Evolutionary conservation across 2,797 vertebrate genomes (phyloP), one percentile per base, ranked within the genome.

Genomic region (Adelosebastes latens): DNA sequence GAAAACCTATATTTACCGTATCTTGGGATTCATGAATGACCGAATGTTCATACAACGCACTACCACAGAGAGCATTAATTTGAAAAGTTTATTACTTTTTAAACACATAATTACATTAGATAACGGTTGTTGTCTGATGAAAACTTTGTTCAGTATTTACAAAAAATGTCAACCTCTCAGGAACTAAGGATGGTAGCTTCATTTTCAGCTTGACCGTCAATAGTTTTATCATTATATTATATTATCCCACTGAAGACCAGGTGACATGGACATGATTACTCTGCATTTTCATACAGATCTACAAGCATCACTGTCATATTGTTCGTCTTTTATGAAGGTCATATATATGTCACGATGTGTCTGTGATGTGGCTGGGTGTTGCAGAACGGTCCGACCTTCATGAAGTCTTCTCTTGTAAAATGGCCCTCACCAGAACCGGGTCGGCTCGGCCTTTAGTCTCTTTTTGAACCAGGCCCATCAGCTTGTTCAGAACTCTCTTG

Each of bases 401-500:
- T 0, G 83, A 95, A 24, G 96, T 94, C 93, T 96, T 96, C 89
- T 96, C 94, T 91, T 97, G 94, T 64, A 99, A 79, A 69, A 98
- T 94, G 1, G 93, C 79, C 87, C 94, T 97, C 81, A 99, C 96
- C 77, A 94, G 79, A 8, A 94, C 88, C 0, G 98, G 97, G 60
- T 97, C 97, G 0, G 97, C 96, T 72, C 97, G 93, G 31, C 95
- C 96, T 80, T 95, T 95, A 20, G 97, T 97, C 32, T 97, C 94
- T 85, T 89, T 98, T 86, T 97, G 97, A 72, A 99, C 97, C 77
- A 97, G 82, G 2, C 98, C 98, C 27, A 99, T 97, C 83, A 99
- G 93, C 85, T 96, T 99, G 86, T 99, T 99, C 68, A 99, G 86
- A 25, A 98, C 97, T 87, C 96, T 98, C 25, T 32, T 87, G 91